Conservation (phyloP, 2,797 vertebrate genomes). For the Sarcophilus harrisii region DNA sequence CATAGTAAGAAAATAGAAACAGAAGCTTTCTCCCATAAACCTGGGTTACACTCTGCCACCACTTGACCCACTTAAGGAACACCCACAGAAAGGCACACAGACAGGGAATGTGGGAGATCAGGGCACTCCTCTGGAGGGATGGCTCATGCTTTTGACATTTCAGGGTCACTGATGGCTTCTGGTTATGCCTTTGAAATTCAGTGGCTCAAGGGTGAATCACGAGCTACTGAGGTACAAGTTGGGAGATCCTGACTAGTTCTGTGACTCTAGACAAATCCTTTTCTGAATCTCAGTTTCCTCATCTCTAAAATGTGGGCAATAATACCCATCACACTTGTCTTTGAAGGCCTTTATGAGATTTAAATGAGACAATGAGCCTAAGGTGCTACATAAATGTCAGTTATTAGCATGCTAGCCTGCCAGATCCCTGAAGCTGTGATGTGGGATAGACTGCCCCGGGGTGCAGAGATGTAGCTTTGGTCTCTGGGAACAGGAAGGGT, state of each 20-base stretch:
- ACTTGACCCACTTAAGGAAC: background rate
- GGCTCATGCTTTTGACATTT: background rate
- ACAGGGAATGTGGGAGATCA: background rate
- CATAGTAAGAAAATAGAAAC: background rate
- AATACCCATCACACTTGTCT: background rate
- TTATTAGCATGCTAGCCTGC: background rate
- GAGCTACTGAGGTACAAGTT: background rate
- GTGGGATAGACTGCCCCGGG: background rate
- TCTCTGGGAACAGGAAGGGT: constrained; percentile 61
- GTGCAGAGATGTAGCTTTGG: background rate
- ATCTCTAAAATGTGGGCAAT: background rate
- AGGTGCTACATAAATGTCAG: background rate
- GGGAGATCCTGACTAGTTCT: background rate
- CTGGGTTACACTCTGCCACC: background rate
- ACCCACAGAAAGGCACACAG: background rate
- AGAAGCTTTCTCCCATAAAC: background rate
- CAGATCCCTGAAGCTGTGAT: background rate
- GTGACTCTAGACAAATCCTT: background rate
- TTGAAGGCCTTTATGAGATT: background rate
- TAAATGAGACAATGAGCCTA: background rate
- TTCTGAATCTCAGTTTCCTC: background rate
- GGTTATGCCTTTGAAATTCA: background rate
- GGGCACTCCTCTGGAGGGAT: background rate
- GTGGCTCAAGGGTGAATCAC: background rate
- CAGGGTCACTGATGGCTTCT: background rate